Base-by-base conservation (phyloP, 2,113 vertebrate species). In the Miniopterus natalensis region DNA sequence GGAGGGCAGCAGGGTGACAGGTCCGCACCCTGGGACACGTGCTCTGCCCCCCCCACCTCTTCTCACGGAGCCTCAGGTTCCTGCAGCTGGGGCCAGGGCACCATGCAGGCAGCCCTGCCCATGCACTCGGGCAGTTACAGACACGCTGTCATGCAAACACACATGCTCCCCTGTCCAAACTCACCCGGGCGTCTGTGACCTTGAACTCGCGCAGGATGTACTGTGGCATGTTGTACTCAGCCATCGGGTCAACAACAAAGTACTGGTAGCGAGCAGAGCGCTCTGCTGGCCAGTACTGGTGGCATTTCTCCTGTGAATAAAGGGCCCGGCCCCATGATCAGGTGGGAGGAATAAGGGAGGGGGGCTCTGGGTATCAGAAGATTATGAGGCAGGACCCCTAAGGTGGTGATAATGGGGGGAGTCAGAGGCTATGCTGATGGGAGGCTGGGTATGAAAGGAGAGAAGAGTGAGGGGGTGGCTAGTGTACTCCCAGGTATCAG, bases 161-260 rank as follows among this genome's bases (percentile, higher is more conserved):
- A 25, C 9, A 55, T 0, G 0, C 1, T 61, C 20, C 71, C 40
- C 31, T 45, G 27, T 14, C n/a, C 49, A 77, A 31, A 98, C 99
- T 96, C 93, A 99, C 99, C 99, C 99, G 98, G 97, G 99, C 99
- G 7, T 99, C 99, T 0, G 99, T 99, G 98, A 99, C 99, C 97
- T 99, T 99, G 98, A 99, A 99, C 97, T 99, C 99, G 36, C 99
- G 98, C n/a, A 99, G 98, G 97, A 99, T 99, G 96, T 99, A 99
- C 98, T 99, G 99, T 0, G 99, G 99, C 99, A 99, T 99, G 98
- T 99, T 99, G 98, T 99, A 99, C 96, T 99, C 99, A 2, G 99
- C 99, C 99, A 99, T 99, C 1, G 99, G 99, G 95, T 99, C 99
- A 95, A 99, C 99, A 12, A 99, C 99, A 0, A 99, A 99, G 98